phyloP scores from a whole-genome alignment of 2,888 invertebrate genomes.

The Ennomos quercinarius region DNA sequence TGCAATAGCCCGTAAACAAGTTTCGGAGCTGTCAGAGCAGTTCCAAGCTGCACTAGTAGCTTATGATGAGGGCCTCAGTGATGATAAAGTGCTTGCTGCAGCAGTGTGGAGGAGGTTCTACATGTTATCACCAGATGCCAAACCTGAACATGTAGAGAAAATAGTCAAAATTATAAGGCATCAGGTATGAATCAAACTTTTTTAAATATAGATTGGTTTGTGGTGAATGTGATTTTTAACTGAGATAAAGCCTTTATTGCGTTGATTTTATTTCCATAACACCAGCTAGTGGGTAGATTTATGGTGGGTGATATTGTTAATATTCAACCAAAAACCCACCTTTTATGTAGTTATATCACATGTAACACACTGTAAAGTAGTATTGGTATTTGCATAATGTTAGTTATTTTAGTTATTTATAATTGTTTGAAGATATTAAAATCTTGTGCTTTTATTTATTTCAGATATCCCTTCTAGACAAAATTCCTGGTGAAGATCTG shows the following conservation, averaged over 20 bases:
- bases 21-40: constrained; percentile 89
- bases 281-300: no score
- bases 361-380: no score
- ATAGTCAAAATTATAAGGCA: constrained; percentile 91
- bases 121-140: constrained; percentile 85
- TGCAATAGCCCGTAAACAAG: constrained; percentile 86
- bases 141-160: constrained; percentile 88
- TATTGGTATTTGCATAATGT: no score
- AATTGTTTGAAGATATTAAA: neutral
- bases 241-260: no score
- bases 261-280: no score
- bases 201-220: neutral
- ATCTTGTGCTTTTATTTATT: constrained; percentile 36
- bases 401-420: no score
- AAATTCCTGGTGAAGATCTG: constrained; percentile 83
- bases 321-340: no score
- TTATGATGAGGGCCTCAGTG: constrained; percentile 94
- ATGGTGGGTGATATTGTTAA: no score
- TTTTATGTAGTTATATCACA: no score
- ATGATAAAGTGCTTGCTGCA: constrained; percentile 91
- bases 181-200: constrained; percentile 82
- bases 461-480: constrained; percentile 84
- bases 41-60: constrained; percentile 93
- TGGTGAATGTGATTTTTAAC: no score
- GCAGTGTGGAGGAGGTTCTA: constrained; percentile 95